A percentile compares a stretch with the other conserved stretches of the same genome.
Evolutionary conservation across 1,140 invertebrate genomes (phyloP).

Genomic region (Monochamus saltuarius): DNA sequence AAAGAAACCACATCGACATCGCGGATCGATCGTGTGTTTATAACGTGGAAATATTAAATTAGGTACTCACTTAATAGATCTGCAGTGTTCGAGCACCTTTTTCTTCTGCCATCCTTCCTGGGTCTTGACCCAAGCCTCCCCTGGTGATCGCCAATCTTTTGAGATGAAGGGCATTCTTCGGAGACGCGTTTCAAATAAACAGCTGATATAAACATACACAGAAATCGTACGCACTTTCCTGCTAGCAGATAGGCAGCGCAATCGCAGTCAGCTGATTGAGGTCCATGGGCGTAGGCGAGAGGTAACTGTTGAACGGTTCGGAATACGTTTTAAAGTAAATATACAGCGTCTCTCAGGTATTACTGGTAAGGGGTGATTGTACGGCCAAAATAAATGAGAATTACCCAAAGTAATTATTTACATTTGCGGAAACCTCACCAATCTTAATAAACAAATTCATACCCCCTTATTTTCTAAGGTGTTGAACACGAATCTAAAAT

Average conservation of each 20-base stretch:
- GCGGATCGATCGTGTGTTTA: slow-evolving; percentile 37
- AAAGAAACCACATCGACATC: slow-evolving; percentile 6
- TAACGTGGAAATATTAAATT: slow-evolving; percentile 20
- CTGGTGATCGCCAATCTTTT: slow-evolving; percentile 91
- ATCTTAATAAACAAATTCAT: no score
- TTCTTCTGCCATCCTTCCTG: slow-evolving; percentile 94
- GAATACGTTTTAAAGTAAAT: no score
- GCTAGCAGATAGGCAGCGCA: background rate
- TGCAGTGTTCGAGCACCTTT: slow-evolving; percentile 78
- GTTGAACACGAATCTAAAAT: no score
- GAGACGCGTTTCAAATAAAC: slow-evolving; percentile 24
- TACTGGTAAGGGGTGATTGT: no score
- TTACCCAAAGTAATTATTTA: no score
- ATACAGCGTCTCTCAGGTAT: no score
- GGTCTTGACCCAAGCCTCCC: slow-evolving; percentile 97
- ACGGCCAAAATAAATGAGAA: no score
- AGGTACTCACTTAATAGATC: slow-evolving; percentile 45
- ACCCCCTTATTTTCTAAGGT: no score
- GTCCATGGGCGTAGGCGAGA: background rate
- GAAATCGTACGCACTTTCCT: background rate
- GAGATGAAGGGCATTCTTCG: slow-evolving; percentile 89
- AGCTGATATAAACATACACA: slow-evolving; percentile 37
- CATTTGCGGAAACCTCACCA: no score
- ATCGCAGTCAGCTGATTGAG: background rate
- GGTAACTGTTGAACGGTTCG: no score